A percentile compares a stretch with the other conserved stretches of the same genome.
Conservation (phyloP, 92 coral and sea anemone genomes). For the Actinernus sp. region DNA sequence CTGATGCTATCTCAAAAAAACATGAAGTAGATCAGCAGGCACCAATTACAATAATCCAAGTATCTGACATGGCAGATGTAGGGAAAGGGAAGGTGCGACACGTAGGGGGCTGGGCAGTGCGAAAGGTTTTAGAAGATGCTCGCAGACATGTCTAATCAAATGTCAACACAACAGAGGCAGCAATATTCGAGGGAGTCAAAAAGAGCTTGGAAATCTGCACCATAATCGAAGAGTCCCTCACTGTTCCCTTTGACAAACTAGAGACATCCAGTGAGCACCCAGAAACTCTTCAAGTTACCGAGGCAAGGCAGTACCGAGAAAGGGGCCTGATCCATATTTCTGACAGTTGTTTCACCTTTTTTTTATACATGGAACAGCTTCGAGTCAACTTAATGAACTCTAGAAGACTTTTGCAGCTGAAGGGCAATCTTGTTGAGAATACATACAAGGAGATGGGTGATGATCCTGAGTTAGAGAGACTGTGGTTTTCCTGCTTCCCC, state of each 20-base stretch:
- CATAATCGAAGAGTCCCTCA: constrained; percentile 23
- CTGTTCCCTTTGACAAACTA: constrained; percentile 21
- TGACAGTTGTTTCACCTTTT: constrained; percentile 28
- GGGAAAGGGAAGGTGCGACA: constrained; percentile 40
- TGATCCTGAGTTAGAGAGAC: neutral
- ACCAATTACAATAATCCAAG: neutral
- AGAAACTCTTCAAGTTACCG: constrained; percentile 45
- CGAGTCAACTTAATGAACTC: constrained; percentile 23
- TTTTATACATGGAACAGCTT: constrained; percentile 32
- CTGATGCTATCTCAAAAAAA: neutral
- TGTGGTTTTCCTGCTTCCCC: constrained; percentile 15
- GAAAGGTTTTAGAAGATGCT: constrained; percentile 16
- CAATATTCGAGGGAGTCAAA: constrained; percentile 15
- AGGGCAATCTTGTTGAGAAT: constrained; percentile 13
- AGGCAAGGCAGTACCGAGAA: constrained; percentile 47
- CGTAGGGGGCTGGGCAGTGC: constrained; percentile 61
- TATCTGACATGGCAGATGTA: neutral
- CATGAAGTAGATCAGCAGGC: neutral
- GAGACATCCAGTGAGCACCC: neutral
- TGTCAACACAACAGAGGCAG: neutral
- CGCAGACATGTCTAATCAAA: constrained; percentile 7
- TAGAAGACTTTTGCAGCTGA: constrained; percentile 5
- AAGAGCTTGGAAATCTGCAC: constrained; percentile 9
- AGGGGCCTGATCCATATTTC: constrained; percentile 58
- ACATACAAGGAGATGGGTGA: constrained; percentile 12